Conservation (phyloP, 1,140 invertebrate genomes). For the Drosophila fuyamai region DNA sequence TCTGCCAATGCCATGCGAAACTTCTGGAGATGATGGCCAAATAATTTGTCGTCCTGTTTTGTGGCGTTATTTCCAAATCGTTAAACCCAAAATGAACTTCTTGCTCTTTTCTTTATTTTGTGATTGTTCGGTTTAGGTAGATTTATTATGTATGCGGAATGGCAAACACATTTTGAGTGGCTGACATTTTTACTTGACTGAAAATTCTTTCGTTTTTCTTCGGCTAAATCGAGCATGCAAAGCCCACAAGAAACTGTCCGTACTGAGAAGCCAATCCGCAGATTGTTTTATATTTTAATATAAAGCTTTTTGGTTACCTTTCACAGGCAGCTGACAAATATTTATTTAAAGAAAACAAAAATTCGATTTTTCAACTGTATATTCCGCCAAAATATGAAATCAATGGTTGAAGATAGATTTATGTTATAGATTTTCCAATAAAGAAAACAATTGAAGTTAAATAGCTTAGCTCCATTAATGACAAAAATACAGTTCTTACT, state of each 20-base stretch:
- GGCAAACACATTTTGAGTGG: conserved; percentile 64
- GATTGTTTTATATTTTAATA: conserved; percentile 29
- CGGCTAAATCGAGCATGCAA: conserved; percentile 66
- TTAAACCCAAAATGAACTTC: conserved; percentile 72
- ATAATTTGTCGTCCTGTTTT: conserved; percentile 76
- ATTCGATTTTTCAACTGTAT: no score
- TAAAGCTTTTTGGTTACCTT: not conserved
- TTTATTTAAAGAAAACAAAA: no score
- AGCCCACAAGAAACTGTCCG: conserved; percentile 12
- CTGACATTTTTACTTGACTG: conserved; percentile 75
- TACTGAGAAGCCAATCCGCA: conserved; percentile 37
- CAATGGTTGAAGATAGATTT: no score
- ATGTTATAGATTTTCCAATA: not conserved
- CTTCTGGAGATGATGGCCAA: conserved; percentile 77
- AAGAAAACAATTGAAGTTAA: not conserved
- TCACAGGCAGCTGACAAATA: not conserved
- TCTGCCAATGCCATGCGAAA: conserved; percentile 31
- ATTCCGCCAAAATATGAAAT: no score
- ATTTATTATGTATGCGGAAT: conserved; percentile 65
- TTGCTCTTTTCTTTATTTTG: conserved; percentile 34
- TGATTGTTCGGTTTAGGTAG: conserved; percentile 49
- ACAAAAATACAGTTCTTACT: no score
- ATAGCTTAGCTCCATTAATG: not conserved
- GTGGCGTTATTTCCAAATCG: conserved; percentile 76
- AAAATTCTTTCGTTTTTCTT: conserved; percentile 22